Evolutionary conservation across 1,140 invertebrate species (phyloP), one percentile per base, ranked within the genome.

Genomic region (Holcopasites calliopsidis): DNA sequence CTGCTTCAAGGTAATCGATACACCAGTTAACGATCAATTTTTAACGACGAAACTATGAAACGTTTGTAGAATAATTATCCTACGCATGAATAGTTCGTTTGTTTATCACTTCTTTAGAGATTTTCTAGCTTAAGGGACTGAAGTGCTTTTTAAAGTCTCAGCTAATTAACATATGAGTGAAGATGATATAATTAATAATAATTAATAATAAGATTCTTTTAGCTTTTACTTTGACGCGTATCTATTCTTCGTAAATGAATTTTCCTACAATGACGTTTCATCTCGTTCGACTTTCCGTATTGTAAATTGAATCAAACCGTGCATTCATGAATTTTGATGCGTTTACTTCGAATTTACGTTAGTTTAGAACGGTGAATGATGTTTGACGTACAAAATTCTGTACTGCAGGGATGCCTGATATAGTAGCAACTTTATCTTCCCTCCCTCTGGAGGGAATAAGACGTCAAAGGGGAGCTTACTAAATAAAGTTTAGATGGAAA

Each of bases 401-500:
- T 21, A 16, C 6, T 10, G 28, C 26, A 40, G 16, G 23, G 4
- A 13, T 26, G 49, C 40, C 49, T 33, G 60, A 21, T 31, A 44
- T 47, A 31, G 26, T 31, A 21, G 18, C 18, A 26, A 62, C n/a
- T 5, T 31, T 52, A 26, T 50, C 50, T 66, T 38, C 47, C 8
- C 33, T 26, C 47, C 35, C 33, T 11, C 16, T 1, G 13, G 47
- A 11, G 21, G 21, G 16, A 11, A 26, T 26, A 52, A 42, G 8
- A 28, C 13, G 28, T 66, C 31, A 50, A 64, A 47, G 44, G 42
- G 18, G 18, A 64, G n/a, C 11, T 64, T 5, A 28, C n/a, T 47
- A 47, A 66, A 64, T 33, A 31, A 66, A 26, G n/a, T 47, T 64
- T 31, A 21, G 10, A 47, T 64, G 40, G 10, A 21, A 62, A 62